These are phyloP conservation scores for Scaptomyza hsui DNA, from an alignment of 1,140 invertebrate genomes.

Conservation along the genomic window DNA sequence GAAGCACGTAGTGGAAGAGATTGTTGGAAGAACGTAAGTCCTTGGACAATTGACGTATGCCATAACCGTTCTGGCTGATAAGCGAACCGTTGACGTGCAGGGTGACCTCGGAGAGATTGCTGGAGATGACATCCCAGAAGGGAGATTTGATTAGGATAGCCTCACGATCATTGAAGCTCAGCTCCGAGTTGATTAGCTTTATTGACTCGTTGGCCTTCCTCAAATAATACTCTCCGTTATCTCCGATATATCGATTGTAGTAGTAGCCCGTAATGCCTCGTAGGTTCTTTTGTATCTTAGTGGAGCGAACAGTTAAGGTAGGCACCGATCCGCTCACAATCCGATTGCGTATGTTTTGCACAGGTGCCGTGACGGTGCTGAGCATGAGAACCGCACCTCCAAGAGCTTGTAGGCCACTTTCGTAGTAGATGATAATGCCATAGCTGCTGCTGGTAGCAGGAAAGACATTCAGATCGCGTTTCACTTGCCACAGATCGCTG, in stretches of 20 bases:
- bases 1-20: constrained; percentile 95
- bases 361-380: constrained; percentile 89
- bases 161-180: constrained; percentile 91
- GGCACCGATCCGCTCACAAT: constrained; percentile 91
- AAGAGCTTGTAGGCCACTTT: constrained; percentile 90
- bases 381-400: constrained; percentile 93
- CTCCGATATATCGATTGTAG: constrained; percentile 94
- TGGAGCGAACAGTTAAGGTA: constrained; percentile 88
- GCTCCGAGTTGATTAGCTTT: constrained; percentile 90
- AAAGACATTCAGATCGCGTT: constrained; percentile 93
- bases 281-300: constrained; percentile 91
- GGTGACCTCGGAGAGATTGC: constrained; percentile 93
- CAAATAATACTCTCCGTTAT: constrained; percentile 92
- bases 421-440: constrained; percentile 92
- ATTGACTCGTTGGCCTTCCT: constrained; percentile 95
- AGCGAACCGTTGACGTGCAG: constrained; percentile 93
- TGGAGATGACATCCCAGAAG: constrained; percentile 91
- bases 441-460: constrained; percentile 94
- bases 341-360: constrained; percentile 88
- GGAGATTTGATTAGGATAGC: constrained; percentile 93
- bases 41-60: constrained; percentile 93
- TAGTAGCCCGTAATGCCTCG: constrained; percentile 93
- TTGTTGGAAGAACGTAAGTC: constrained; percentile 96
- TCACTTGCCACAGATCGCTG: constrained; percentile 90
- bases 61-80: constrained; percentile 93